Conservation (phyloP, 2,113 vertebrate species). For the Anser cygnoides region DNA sequence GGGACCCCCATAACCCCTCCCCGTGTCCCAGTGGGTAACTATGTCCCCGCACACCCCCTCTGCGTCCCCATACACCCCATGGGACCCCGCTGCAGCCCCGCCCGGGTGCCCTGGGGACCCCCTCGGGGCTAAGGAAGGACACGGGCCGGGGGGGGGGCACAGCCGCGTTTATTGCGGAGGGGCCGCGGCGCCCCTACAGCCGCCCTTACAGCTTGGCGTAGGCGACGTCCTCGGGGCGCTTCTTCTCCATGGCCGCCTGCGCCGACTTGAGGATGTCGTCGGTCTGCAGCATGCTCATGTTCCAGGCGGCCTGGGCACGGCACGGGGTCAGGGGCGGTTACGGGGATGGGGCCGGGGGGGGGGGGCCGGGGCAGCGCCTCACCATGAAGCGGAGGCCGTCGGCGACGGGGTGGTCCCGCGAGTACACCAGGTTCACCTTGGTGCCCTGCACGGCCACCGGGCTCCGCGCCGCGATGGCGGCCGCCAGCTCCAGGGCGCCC, state of each 20-base stretch:
- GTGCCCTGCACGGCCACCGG: constrained; percentile 89
- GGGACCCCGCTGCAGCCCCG: too few species aligned
- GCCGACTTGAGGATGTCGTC: constrained; percentile 85
- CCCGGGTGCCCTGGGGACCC: too few species aligned
- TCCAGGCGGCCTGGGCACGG: constrained; percentile 80
- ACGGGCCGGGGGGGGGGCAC: too few species aligned
- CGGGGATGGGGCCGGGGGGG: neutral
- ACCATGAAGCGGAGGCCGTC: constrained; percentile 82
- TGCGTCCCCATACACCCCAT: neutral
- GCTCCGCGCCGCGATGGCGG: constrained; percentile 84
- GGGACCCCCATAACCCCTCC: too few species aligned
- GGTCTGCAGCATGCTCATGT: constrained; percentile 93
- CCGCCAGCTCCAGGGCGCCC: constrained; percentile 80
- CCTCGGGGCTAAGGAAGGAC: neutral
- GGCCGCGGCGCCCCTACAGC: too few species aligned
- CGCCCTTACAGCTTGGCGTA: constrained; percentile 83
- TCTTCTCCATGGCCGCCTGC: constrained; percentile 87
- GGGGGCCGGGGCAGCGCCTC: neutral
- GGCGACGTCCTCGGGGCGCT: constrained; percentile 67
- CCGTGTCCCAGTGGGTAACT: too few species aligned
- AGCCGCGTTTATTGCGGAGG: neutral
- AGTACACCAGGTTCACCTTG: constrained; percentile 88
- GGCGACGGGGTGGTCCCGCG: constrained; percentile 83
- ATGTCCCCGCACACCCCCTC: too few species aligned
- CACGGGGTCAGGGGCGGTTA: too few species aligned